phyloP scores from a whole-genome alignment of 2,113 vertebrate genomes.

The Ceyx melanurus region DNA sequence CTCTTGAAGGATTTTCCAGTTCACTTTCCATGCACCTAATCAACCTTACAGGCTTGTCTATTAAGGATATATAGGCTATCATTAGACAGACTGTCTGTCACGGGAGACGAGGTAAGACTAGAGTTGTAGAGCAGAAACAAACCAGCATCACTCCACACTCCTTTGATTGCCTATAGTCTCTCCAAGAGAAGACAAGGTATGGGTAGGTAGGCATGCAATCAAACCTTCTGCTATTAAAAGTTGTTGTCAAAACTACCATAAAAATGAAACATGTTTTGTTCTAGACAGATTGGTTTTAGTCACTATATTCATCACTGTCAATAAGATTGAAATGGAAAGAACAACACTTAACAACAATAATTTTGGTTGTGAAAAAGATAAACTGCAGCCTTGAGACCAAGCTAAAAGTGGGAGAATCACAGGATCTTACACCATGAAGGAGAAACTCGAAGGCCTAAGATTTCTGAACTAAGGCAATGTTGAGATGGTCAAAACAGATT shows the following conservation, averaged over 20 bases:
- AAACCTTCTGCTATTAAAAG: background rate
- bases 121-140: background rate
- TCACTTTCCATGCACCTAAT: background rate
- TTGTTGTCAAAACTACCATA: background rate
- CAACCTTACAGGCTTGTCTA: background rate
- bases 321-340: background rate
- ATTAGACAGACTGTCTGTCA: background rate
- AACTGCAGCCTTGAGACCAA: background rate
- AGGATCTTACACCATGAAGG: background rate
- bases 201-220: background rate
- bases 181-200: background rate
- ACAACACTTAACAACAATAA: background rate
- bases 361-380: background rate
- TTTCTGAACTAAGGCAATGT: background rate
- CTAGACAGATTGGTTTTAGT: background rate
- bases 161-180: background rate
- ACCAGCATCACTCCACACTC: background rate
- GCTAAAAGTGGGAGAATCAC: background rate
- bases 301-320: background rate
- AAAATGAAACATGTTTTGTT: background rate
- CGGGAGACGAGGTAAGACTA: background rate
- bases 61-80: background rate
- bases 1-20: background rate
- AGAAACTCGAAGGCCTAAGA: background rate
- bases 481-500: background rate